Evolutionary conservation across 2,113 vertebrate genomes (phyloP).

Genomic region (Mastomys coucha): DNA sequence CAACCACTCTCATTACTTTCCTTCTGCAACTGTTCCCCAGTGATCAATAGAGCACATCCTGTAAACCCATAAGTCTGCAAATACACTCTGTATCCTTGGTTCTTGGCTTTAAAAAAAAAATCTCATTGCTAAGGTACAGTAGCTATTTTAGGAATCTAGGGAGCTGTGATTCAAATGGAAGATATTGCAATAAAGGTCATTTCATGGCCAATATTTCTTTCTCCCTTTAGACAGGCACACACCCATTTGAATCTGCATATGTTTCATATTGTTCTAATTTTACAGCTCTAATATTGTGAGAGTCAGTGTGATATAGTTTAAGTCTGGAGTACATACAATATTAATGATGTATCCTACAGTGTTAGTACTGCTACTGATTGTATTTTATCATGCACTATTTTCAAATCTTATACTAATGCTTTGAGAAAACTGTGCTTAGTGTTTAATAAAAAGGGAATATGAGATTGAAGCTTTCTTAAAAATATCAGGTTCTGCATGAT

Average conservation of each 20-base stretch:
- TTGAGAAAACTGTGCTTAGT: neutral
- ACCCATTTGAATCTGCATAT: neutral
- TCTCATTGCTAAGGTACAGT: neutral
- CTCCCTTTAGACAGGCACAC: neutral
- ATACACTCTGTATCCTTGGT: neutral
- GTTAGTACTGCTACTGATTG: neutral
- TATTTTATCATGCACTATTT: neutral
- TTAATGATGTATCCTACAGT: neutral
- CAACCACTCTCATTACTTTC: neutral
- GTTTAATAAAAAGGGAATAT: neutral
- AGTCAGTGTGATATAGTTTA: neutral
- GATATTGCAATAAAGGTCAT: neutral
- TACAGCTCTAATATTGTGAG: neutral
- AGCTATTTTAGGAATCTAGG: neutral
- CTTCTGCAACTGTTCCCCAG: neutral
- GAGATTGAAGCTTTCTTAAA: neutral
- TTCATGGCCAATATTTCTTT: neutral
- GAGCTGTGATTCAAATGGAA: neutral
- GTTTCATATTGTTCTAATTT: neutral
- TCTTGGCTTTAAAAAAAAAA: neutral
- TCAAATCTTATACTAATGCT: neutral
- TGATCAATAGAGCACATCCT: neutral
- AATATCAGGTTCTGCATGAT: neutral
- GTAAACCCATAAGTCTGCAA: slow-evolving; percentile 10
- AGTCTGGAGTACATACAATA: neutral